Conservation (phyloP, 1,140 invertebrate genomes). For the Lycorma delicatula region DNA sequence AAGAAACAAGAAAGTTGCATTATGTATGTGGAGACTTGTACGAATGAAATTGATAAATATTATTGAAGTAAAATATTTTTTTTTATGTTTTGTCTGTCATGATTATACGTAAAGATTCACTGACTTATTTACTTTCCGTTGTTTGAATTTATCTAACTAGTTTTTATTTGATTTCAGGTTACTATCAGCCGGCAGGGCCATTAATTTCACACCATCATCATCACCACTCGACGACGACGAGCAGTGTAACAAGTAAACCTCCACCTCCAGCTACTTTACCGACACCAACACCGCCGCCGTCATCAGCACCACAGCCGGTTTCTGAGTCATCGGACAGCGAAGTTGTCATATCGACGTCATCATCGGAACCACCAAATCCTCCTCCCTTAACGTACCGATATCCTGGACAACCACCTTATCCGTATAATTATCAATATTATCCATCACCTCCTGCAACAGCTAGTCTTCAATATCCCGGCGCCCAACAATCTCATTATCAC, state of each 20-base stretch:
- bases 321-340: conserved; percentile 41
- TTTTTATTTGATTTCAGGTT: conserved; percentile 50
- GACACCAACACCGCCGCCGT: conserved; percentile 32
- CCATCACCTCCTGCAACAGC: conserved; percentile 25
- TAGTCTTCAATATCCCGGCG: conserved; percentile 35
- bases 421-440: conserved; percentile 24
- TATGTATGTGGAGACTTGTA: too few species aligned
- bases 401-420: conserved; percentile 7
- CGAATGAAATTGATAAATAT: too few species aligned
- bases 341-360: conserved; percentile 38
- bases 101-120: too few species aligned
- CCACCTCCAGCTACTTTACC: conserved; percentile 44
- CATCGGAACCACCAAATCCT: conserved; percentile 38
- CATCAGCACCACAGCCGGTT: conserved; percentile 29
- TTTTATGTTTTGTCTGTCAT: too few species aligned
- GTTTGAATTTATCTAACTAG: too few species aligned
- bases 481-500: conserved; percentile 44
- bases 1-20: too few species aligned
- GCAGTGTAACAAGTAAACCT: conserved; percentile 17
- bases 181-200: conserved; percentile 80
- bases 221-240: conserved; percentile 30
- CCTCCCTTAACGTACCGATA: conserved; percentile 24
- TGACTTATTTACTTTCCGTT: too few species aligned
- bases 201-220: conserved; percentile 57
- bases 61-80: too few species aligned